Base-by-base conservation (phyloP, 1,140 invertebrate genomes). In the Agraylea sexmaculata region DNA sequence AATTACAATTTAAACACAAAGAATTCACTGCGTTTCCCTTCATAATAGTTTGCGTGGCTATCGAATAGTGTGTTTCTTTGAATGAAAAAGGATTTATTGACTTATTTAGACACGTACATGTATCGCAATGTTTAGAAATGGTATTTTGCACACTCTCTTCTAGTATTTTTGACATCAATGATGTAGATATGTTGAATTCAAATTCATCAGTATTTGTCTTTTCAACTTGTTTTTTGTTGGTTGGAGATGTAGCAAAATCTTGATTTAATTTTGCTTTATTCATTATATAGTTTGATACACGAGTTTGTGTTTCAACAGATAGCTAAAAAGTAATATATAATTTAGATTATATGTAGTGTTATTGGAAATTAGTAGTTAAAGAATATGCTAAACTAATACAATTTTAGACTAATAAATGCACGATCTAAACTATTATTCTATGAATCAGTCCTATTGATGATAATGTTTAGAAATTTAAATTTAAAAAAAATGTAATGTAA, bases 131-230 rank as follows among this genome's bases (percentile, higher is more conserved):
- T 57, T 83, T 84, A 6, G 75, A 71, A 40, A 77, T 70, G 51
- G 73, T 78, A 64, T 73, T 81, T 65, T 73, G 85, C 56, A 70
- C 81, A 54, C 74, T 70, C 47, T 92, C 88, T 57, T 91, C 84
- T 19, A 96, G 66, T 30, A 93, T 85, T 70, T 91, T 90, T 2
- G 89, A 88, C 77, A 95, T 88, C 32, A 94, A 80, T 11, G 87
- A 81, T 21, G 87, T 87, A 7, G 89, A 92, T 16, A 95, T 87
- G 51, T 85, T 78, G 43, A 90, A 87, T 15, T 70, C 68, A 50
- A 75, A 71, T 50, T 72, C 71, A 47, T 60, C 55, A 21, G 63
- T 54, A 52, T 55, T 65, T 47, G 56, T 61, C 46, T 53, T 68
- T 37, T 70, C 55, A 23, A 40, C 23, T 43, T 31, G 34, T 47